phyloP scores from a whole-genome alignment of 2,113 vertebrate species.

The Spea multiplicata region DNA sequence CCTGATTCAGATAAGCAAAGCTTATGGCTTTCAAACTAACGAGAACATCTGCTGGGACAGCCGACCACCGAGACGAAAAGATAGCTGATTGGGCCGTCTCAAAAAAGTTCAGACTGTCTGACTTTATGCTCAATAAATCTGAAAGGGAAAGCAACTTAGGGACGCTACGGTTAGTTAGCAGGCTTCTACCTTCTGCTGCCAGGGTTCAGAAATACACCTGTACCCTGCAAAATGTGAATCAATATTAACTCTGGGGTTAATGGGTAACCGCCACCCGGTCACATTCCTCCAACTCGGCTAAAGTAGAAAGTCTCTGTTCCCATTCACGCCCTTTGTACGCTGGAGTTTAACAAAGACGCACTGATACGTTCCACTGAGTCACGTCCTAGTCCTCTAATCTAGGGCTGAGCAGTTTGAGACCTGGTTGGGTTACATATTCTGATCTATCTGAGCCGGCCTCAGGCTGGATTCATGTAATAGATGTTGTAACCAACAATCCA shows the following conservation, averaged over 20 bases:
- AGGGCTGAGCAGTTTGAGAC: neutral
- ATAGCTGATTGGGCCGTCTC: too few species aligned
- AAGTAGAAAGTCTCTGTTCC: rapidly evolving
- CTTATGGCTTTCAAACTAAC: too few species aligned
- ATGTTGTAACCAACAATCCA: too few species aligned
- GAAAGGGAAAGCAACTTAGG: neutral
- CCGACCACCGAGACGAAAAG: too few species aligned
- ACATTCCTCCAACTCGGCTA: rapidly evolving
- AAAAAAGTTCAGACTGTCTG: too few species aligned
- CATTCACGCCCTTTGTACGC: rapidly evolving
- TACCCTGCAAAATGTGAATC: neutral
- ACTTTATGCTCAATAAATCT: neutral
- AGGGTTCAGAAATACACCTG: neutral
- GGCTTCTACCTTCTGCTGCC: too few species aligned
- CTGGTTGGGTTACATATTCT: too few species aligned
- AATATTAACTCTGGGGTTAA: neutral
- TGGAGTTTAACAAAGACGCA: neutral
- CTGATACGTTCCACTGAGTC: neutral
- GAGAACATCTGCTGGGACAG: too few species aligned
- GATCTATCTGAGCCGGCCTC: too few species aligned
- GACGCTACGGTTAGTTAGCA: too few species aligned
- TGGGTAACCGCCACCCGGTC: rapidly evolving
- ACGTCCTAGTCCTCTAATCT: rapidly evolving
- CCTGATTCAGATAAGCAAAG: too few species aligned
- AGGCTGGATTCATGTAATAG: too few species aligned